Evolutionary conservation across 2,888 invertebrate genomes (phyloP).

Genomic region (Blomia tropicalis): DNA sequence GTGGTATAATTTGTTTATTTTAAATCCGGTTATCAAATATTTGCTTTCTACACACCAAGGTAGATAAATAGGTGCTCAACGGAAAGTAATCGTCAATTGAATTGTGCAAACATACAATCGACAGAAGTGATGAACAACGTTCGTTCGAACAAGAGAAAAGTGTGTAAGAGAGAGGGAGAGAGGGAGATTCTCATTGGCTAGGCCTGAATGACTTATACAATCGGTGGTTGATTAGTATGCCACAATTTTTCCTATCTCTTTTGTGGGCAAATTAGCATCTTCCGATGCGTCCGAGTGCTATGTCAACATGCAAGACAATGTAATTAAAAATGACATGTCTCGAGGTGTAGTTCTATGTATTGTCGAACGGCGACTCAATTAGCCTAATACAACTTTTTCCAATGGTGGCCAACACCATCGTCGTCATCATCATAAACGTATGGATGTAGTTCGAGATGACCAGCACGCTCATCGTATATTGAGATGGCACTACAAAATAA

Average conservation of each 20-base stretch:
- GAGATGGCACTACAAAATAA: slow-evolving; percentile 7
- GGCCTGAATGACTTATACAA: not conserved
- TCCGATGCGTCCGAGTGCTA: slow-evolving; percentile 6
- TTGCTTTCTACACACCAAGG: slow-evolving; percentile 4
- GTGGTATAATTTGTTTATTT: slow-evolving; percentile 15
- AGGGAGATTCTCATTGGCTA: not conserved
- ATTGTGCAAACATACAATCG: not conserved
- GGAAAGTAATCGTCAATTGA: slow-evolving; percentile 15
- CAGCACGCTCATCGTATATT: no score
- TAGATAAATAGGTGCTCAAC: slow-evolving; percentile 13
- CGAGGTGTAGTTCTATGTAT: not conserved
- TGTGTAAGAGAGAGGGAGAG: not conserved
- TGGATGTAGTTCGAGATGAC: no score
- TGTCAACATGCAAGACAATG: slow-evolving; percentile 8
- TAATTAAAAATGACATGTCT: not conserved
- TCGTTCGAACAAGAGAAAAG: no score
- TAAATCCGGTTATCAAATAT: slow-evolving; percentile 15
- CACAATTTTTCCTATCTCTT: no score
- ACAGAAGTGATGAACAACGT: no score
- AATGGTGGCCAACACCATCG: no score
- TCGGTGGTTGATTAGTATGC: no score
- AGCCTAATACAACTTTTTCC: slow-evolving; percentile 6
- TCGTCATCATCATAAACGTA: no score
- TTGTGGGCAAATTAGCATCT: slow-evolving; percentile 8
- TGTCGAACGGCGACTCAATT: not conserved